Evolutionary conservation across 2,797 vertebrate species (phyloP), one percentile per base, ranked within the genome.

Genomic region (Lagocephalus sceleratus): DNA sequence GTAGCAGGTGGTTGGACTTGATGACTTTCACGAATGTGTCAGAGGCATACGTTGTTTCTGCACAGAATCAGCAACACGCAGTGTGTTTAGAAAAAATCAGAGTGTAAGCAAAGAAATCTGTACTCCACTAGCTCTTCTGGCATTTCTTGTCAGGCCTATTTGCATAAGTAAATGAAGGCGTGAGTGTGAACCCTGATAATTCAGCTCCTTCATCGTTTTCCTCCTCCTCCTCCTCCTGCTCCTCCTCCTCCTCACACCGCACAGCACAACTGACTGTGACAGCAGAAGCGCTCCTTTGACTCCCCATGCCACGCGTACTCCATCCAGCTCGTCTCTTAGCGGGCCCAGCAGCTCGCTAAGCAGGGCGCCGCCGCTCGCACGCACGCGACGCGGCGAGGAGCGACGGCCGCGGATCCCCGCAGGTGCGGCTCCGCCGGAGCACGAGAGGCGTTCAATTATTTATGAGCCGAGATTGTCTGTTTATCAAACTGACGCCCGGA

Each of bases 401-500:
- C 51, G 63, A 68, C 44, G 48, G 40, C 58, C 46, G 70, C 15
- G 55, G 74, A 78, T 47, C 53, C 49, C 59, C 49, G 60, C 44
- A n/a, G 79, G 67, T 71, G 73, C 73, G 73, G 82, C 73, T 62
- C 72, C 32, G 67, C 26, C 71, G 70, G 66, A 65, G 67, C 21
- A 60, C 56, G 66, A 67, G 66, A 69, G 25, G 71, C 73, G 60
- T 76, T 88, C 71, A 78, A 82, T 87, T 78, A 85, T 88, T 86
- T 84, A 87, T 85, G 64, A 84, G 71, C 64, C 60, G 78, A 82
- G 76, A 88, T 78, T 81, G 80, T 86, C 81, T 83, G 86, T 86
- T 86, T 87, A 84, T 85, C 82, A 87, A 82, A 68, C 68, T 80
- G 82, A 84, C 47, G 78, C 81, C 79, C 50, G 64, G 65, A 80